phyloP scores from a whole-genome alignment of 2,113 vertebrate species.

The Ophiodon elongatus region DNA sequence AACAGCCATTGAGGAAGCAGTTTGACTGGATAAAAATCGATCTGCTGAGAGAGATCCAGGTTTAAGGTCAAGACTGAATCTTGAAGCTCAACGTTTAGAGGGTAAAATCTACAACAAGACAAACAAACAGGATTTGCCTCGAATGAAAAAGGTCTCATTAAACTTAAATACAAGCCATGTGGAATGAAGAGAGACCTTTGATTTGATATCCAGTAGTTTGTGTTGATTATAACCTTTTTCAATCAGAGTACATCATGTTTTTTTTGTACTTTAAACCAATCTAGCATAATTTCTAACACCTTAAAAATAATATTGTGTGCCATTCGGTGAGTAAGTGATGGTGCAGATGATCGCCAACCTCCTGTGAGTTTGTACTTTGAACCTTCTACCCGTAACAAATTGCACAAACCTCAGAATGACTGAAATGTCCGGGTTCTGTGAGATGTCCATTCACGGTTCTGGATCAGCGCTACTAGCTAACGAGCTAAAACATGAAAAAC shows the following conservation, averaged over 20 bases:
- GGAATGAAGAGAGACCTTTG: background rate
- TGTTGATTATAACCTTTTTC: background rate
- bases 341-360: background rate
- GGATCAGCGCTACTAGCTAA: background rate
- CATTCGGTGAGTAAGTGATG: background rate
- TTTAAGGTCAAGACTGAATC: background rate
- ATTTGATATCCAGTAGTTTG: background rate
- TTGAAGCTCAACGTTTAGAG: background rate
- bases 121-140: background rate
- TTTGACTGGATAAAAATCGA: background rate
- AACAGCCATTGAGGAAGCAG: background rate
- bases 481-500: background rate
- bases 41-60: background rate
- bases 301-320: background rate
- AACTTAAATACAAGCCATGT: no score
- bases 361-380: background rate
- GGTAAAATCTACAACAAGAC: background rate
- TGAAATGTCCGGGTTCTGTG: background rate
- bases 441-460: background rate
- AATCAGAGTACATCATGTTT: background rate
- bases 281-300: background rate
- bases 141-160: background rate
- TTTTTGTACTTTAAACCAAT: background rate
- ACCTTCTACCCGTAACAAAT: background rate
- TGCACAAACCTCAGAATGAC: background rate